phyloP scores from a whole-genome alignment of 2,888 invertebrate genomes.

The Apotomis capreana region DNA sequence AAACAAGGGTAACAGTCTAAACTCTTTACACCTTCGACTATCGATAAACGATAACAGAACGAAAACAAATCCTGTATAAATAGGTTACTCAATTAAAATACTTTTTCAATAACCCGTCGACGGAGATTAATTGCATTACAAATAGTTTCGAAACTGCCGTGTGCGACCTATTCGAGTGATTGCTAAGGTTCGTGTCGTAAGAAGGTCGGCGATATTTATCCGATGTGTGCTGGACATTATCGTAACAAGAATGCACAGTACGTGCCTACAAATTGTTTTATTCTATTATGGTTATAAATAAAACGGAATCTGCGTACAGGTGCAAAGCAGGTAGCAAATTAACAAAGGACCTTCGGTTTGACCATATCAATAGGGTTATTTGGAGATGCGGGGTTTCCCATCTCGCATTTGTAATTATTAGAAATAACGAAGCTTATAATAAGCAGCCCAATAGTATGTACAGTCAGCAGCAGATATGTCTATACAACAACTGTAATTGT shows the following conservation, averaged over 20 bases:
- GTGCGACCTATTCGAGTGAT: constrained; percentile 35
- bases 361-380: background rate
- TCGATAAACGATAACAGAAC: background rate
- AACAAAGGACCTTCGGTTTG: constrained; percentile 8
- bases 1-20: constrained; percentile 2
- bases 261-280: constrained; percentile 19
- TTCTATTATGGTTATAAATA: constrained; percentile 9
- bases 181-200: constrained; percentile 32
- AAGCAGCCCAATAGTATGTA: no score
- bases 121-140: constrained; percentile 28
- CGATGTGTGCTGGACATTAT: constrained; percentile 22
- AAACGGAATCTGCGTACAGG: background rate
- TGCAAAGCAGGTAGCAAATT: constrained; percentile 17
- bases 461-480: no score
- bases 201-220: constrained; percentile 37
- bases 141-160: constrained; percentile 28
- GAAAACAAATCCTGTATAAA: constrained; percentile 2
- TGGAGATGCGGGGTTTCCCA: background rate
- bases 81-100: constrained; percentile 19
- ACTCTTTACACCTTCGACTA: no score
- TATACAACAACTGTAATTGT: no score
- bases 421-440: no score
- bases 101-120: constrained; percentile 21
- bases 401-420: no score
- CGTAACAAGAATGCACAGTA: constrained; percentile 24